Evolutionary conservation across 2,113 vertebrate genomes (phyloP), one percentile per base, ranked within the genome.

Genomic region (Desmodus rotundus): DNA sequence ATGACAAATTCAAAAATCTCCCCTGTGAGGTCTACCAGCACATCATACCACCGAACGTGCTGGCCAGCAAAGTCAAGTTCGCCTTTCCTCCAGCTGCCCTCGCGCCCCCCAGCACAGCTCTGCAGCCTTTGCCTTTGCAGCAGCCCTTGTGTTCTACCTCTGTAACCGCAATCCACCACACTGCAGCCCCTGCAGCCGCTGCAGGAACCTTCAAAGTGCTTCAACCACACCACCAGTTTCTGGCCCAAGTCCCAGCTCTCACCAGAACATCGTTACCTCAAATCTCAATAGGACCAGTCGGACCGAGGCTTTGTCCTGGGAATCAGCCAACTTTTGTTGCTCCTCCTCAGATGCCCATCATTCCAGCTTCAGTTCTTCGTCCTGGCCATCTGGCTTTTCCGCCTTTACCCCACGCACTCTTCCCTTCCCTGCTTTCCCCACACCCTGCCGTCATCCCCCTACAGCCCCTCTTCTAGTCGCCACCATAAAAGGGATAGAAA

Each of bases 391-490:
- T 99, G 91, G 97, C 98, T 0, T 98, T 99, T 2, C 97, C 99
- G 0, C 96, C 98, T 0, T 85, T 99, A 87, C 99, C 99, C 0
- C 99, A 98, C 3, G 19, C 98, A 0, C 91, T 99, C 50, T 99
- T 99, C 80, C 98, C 99, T 0, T 98, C 98, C 0, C 96, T 99
- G 95, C 97, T 99, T 36, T 97, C 98, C 15, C 98, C 98, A 0
- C 99, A 99, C 83, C 98, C 99, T 0, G 72, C 98, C 0, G 98
- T 99, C 97, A 98, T 99, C 77, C 98, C 99, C 4, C 97, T 99
- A 26, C 99, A 99, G 93, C 98, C 99, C n/a, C 98, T 99, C 56
- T 99, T 99, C 89, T 99, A 98, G 91, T 70, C 6, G 7, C 72
- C 52, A 50, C 58, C 47, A 12, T 20, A 65, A 50, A 33, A 5